Conservation (phyloP, 2,797 vertebrate genomes). For the Pantherophis alleghaniensis region DNA sequence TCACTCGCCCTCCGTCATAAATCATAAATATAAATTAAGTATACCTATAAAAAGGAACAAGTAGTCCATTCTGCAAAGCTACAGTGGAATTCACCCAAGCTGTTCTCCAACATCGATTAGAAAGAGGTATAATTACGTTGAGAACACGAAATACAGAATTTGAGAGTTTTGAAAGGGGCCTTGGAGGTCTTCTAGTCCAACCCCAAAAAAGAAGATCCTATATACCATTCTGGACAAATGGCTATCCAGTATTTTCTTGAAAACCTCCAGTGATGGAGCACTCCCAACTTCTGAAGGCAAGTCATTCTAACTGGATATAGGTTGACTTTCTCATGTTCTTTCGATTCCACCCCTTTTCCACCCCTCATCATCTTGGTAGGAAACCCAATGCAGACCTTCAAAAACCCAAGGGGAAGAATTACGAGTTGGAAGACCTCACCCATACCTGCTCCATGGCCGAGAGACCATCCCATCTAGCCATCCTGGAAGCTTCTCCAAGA, state of each 20-base stretch:
- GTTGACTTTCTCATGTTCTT: background rate
- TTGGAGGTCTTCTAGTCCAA: background rate
- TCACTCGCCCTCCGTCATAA: background rate
- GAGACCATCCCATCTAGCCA: conserved; percentile 4
- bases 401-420: background rate
- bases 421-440: no score
- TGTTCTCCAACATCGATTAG: background rate
- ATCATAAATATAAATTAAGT: background rate
- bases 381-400: background rate
- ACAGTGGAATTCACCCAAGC: background rate
- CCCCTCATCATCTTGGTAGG: no score
- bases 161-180: background rate
- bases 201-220: background rate
- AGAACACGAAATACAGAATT: background rate
- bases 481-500: background rate
- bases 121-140: background rate
- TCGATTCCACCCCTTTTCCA: no score
- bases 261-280: background rate
- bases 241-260: background rate
- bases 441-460: conserved; percentile 18
- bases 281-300: background rate
- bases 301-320: background rate
- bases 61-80: background rate
- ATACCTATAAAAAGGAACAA: background rate
- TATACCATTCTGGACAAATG: background rate